Base-by-base conservation (phyloP, 2,797 vertebrate species). In the Sebastes vulpes region DNA sequence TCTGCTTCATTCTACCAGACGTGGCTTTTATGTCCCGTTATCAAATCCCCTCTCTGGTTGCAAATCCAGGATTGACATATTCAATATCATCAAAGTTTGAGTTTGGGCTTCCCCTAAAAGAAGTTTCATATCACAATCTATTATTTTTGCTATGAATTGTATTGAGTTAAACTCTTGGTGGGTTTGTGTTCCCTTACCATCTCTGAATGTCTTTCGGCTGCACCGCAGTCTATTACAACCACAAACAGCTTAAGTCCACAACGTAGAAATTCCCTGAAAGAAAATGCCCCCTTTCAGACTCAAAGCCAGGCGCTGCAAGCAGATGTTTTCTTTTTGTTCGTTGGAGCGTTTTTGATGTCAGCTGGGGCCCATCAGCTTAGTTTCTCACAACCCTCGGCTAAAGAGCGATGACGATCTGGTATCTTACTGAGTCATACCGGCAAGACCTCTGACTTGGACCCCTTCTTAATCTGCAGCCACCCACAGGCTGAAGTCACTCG, bases 341-440 rank as follows among this genome's bases (percentile, higher is more conserved):
- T 64, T 46, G 35, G 53, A 69, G 71, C 9, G 6, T 86, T 88
- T 79, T 88, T 79, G 72, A 82, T 79, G 87, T 84, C 68, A 68
- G 80, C 82, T 83, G 77, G 12, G 6, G 23, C 72, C 50, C 52
- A 79, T 91, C 3, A 54, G 60, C 11, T 72, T 75, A 75, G 35
- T 71, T 83, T 84, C 81, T 81, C 75, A 58, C 65, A 69, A 82
- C 68, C 35, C 5, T 63, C 64, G 53, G 75, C 66, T 65, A 7
- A 69, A 80, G 35, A 82, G 56, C 20, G 72, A 78, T 68, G 85
- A 83, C n/a, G 29, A 63, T 80, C 72, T 48, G 78, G 71, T 77
- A 81, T 91, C 85, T 77, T 2, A 58, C 72, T 91, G 92, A 90
- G 79, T 94, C 91, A 89, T 59, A 74, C 61, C 52, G 73, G 28